Evolutionary conservation across 35 echinoderm and acorn worm species (phyloP), one percentile per base, ranked within the genome.

Genomic region (Lytechinus variegatus): DNA sequence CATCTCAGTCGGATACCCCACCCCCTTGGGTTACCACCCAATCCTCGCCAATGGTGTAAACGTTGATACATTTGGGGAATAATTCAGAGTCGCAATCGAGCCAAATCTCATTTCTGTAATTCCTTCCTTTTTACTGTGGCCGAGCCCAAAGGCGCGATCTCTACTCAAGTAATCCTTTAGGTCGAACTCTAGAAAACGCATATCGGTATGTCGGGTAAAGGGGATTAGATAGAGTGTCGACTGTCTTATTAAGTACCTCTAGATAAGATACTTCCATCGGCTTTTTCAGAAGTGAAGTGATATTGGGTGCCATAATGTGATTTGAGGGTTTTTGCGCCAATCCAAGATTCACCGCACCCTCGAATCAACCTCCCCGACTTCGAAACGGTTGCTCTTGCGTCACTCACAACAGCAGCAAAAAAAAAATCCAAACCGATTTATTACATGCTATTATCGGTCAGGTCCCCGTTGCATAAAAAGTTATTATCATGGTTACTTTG

Each of bases 161-260:
- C 13, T 71, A 24, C 24, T 21, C 2, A 3, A 13, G 14, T 13
- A 21, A 71, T 71, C 61, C 19, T 16, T 24, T 79, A 19, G 66
- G 33, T 44, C 33, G 33, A 44, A 79, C 14, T 19, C 66, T 24
- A 24, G 33, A 44, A 44, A 44, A 44, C 3, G 66, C 4, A 79
- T 79, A 24, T 79, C 3, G 16, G 19, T 16, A 79, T 79, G 4
- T 16, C 19, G 5, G 66, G 66, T 16, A 79, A 79, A 79, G 14
- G 66, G 66, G 66, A 79, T 79, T 79, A 79, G 66, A n/a, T 79
- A 24, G 21, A 79, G 66, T 79, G 66, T 79, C 66, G 66, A 79
- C 12, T 79, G 66, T 79, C 66, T 79, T 19, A 79, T 79, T 79
- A 79, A 79, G 19, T 24, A 8, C 16, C 24, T 24, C 66, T 7